Evolutionary conservation across 2,113 vertebrate genomes (phyloP).

Genomic region (Hucho hucho): DNA sequence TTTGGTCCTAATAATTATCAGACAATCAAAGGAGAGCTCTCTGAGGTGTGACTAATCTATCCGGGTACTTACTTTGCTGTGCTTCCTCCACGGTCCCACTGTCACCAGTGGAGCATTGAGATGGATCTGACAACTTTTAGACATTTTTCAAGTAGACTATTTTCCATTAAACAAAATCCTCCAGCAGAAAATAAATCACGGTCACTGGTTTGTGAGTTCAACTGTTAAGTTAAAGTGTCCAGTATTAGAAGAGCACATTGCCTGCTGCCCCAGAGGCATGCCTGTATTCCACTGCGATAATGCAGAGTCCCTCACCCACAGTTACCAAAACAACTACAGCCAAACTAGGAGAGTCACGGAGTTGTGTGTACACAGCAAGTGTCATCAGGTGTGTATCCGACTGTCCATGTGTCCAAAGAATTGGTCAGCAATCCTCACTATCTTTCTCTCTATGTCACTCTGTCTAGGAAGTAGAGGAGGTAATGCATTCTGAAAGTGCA

Average conservation of each 20-base stretch:
- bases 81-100: conserved; percentile 50
- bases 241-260: conserved; percentile 17
- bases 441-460: background rate
- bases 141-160: conserved; percentile 39
- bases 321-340: conserved; percentile 9
- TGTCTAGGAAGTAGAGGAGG: background rate
- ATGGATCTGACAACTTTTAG: conserved; percentile 25
- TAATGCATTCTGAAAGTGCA: conserved; percentile 1
- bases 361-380: conserved; percentile 3
- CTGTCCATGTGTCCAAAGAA: conserved; percentile 21
- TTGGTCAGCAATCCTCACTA: background rate
- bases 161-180: background rate
- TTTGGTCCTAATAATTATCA: no score
- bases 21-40: background rate
- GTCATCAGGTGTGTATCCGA: conserved; percentile 24
- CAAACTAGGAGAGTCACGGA: conserved; percentile 25
- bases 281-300: background rate
- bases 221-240: conserved; percentile 13
- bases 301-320: background rate
- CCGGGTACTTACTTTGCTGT: conserved; percentile 54
- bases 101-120: conserved; percentile 33
- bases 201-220: background rate
- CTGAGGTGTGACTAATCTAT: background rate
- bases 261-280: conserved; percentile 6
- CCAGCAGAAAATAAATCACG: background rate